Evolutionary conservation across 2,888 invertebrate species (phyloP).

Genomic region (Ectobius pallidus): DNA sequence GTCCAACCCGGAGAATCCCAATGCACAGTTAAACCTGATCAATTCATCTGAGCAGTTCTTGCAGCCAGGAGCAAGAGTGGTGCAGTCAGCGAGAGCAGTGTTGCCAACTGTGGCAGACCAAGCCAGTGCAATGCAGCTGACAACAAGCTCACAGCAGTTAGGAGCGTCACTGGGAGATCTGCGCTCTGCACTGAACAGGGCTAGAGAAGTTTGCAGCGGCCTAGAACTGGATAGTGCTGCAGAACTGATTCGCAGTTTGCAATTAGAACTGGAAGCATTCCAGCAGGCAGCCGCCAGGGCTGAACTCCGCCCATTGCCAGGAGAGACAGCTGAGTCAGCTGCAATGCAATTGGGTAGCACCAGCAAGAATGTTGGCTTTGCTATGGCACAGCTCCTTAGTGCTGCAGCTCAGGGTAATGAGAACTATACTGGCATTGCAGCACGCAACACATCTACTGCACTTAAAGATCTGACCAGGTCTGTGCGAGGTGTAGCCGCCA

Average conservation of each 20-base stretch:
- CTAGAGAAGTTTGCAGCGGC: constrained; percentile 80
- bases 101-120: constrained; percentile 84
- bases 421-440: constrained; percentile 79
- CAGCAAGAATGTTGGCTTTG: constrained; percentile 79
- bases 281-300: constrained; percentile 75
- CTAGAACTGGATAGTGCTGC: constrained; percentile 83
- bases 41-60: constrained; percentile 84
- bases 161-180: constrained; percentile 71
- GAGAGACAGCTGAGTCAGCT: constrained; percentile 72
- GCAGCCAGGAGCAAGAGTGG: constrained; percentile 71
- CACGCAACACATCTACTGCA: constrained; percentile 78
- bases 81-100: constrained; percentile 78
- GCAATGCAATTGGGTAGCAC: constrained; percentile 64
- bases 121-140: constrained; percentile 75
- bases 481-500: constrained; percentile 80
- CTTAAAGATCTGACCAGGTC: constrained; percentile 75
- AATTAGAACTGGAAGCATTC: constrained; percentile 82
- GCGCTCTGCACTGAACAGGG: constrained; percentile 59
- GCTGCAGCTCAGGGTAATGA: constrained; percentile 84
- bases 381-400: constrained; percentile 84
- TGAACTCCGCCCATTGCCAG: constrained; percentile 81
- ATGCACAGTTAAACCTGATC: constrained; percentile 80
- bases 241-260: constrained; percentile 78
- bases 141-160: constrained; percentile 71
- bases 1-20: constrained; percentile 71